Evolutionary conservation across 2,888 invertebrate genomes (phyloP).

Genomic region (Sesamia inferens): DNA sequence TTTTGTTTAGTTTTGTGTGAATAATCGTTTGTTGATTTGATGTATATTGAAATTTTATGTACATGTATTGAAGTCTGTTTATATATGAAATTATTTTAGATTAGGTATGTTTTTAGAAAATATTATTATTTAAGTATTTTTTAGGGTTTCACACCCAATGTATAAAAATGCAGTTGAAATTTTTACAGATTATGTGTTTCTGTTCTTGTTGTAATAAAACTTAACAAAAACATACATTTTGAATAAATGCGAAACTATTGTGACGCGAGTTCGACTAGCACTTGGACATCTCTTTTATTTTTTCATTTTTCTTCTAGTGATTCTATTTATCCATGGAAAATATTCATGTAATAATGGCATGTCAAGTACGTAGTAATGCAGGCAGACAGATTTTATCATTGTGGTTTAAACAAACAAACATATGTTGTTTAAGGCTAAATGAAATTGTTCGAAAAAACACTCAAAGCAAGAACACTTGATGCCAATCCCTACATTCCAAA

Average conservation of each 20-base stretch:
- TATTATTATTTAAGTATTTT: neutral
- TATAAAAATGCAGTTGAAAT: no score
- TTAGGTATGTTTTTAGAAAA: neutral
- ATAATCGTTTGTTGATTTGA: neutral
- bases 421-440: neutral
- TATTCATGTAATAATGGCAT: neutral
- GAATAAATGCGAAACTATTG: no score
- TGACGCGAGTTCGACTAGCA: no score
- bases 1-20: conserved; percentile 15
- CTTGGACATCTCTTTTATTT: neutral
- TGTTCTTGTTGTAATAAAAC: no score
- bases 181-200: no score
- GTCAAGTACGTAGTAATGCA: neutral
- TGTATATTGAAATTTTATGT: conserved; percentile 1
- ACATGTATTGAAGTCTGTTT: neutral
- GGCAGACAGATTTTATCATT: neutral
- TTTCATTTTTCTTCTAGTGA: neutral
- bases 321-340: neutral
- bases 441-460: conserved; percentile 19
- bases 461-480: conserved; percentile 28
- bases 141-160: no score
- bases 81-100: neutral
- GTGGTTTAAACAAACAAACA: neutral
- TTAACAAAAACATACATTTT: no score
- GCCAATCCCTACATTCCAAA: conserved; percentile 26